Conservation (phyloP, 2,113 vertebrate genomes). For the Astur gentilis region DNA sequence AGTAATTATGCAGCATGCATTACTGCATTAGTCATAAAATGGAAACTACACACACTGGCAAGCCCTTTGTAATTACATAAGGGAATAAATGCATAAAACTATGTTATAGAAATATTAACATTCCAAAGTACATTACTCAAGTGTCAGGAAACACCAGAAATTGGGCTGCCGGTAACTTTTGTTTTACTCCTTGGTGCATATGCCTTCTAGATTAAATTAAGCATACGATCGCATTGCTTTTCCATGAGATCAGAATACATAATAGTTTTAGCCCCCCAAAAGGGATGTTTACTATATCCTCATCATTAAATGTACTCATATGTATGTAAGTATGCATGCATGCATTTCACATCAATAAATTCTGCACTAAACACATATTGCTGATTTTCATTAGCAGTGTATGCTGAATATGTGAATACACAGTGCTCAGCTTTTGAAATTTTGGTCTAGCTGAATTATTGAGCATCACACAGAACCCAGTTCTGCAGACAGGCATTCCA, state of each 20-base stretch:
- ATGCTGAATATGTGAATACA: not conserved
- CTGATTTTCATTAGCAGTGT: not conserved
- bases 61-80: not conserved
- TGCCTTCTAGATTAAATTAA: not conserved
- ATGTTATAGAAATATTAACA: not conserved
- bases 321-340: not conserved
- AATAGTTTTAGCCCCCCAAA: not conserved
- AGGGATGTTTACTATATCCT: not conserved
- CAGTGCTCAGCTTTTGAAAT: not conserved
- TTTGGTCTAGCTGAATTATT: not conserved
- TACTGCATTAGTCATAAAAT: not conserved
- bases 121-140: not conserved
- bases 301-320: not conserved
- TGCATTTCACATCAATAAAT: not conserved
- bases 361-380: not conserved
- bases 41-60: not conserved
- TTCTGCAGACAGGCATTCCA: not conserved
- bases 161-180: not conserved
- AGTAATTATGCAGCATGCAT: not conserved
- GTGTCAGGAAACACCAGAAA: not conserved
- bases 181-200: not conserved
- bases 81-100: not conserved
- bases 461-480: not conserved
- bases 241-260: not conserved
- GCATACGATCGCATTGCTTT: not conserved